A percentile compares a stretch with the other conserved stretches of the same genome.
Conservation (phyloP, 2,113 vertebrate genomes). For the Sula dactylatra region DNA sequence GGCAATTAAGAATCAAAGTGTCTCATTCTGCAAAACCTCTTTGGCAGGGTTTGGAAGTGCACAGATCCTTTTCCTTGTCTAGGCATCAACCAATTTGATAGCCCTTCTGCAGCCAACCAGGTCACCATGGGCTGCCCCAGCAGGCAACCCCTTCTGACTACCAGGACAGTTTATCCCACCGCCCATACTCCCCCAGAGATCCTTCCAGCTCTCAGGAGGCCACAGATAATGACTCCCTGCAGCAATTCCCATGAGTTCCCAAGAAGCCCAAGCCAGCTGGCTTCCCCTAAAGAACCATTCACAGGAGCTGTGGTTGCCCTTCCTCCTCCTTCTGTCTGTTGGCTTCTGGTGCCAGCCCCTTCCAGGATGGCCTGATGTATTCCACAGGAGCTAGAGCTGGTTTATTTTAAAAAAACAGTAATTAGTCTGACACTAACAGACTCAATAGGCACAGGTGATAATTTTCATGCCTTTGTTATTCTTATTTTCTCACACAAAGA, state of each 20-base stretch:
- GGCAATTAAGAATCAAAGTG: background rate
- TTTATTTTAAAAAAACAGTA: background rate
- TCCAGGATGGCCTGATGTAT: background rate
- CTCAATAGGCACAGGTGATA: background rate
- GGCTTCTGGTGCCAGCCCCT: background rate
- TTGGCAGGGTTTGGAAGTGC: background rate
- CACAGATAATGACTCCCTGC: background rate
- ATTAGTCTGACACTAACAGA: background rate
- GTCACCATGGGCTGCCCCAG: background rate
- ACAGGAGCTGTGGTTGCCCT: background rate
- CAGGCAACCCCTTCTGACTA: rapidly evolving
- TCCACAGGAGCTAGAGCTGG: background rate
- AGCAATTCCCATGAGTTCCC: background rate
- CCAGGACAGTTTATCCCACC: background rate
- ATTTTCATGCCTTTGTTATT: background rate
- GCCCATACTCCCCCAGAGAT: too few relatives aligned
- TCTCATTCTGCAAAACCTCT: background rate
- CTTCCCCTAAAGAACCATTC: background rate
- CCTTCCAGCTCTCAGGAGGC: background rate
- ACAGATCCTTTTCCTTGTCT: background rate
- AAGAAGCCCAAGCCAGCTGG: background rate
- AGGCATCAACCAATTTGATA: rapidly evolving
- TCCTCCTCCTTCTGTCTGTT: background rate
- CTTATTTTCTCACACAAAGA: background rate
- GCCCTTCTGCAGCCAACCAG: too few relatives aligned